phyloP scores from a whole-genome alignment of 2,888 invertebrate species.

The Tipula helvola region DNA sequence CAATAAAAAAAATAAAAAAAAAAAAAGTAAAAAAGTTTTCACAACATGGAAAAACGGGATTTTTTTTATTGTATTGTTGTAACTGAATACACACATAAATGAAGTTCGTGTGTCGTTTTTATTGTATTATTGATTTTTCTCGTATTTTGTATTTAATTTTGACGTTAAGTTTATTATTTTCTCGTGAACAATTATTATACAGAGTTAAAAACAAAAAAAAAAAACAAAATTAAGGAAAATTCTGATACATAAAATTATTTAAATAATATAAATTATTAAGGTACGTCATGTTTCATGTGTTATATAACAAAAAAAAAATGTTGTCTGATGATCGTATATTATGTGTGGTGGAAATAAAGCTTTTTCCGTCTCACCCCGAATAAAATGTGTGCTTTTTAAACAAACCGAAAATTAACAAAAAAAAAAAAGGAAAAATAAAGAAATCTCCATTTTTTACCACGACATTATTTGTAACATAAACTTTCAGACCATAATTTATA shows the following conservation, averaged over 20 bases:
- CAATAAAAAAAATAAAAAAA: not conserved
- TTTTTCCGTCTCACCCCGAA: not conserved
- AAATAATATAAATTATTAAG: not conserved
- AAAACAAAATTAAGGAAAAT: not conserved
- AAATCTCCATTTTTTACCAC: not conserved
- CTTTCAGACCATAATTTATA: not conserved
- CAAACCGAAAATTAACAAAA: not conserved
- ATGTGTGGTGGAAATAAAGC: not conserved
- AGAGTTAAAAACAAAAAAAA: not conserved
- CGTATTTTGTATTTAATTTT: not conserved
- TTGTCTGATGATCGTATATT: not conserved
- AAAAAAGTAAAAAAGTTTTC: not conserved
- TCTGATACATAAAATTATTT: not conserved
- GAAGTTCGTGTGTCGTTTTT: not conserved
- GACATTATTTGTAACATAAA: not conserved
- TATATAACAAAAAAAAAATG: not conserved
- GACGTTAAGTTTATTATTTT: not conserved
- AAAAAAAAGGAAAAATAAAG: not conserved
- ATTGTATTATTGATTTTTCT: not conserved
- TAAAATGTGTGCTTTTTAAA: not conserved
- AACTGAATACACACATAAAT: not conserved
- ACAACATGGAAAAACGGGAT: not conserved
- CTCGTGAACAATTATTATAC: not conserved
- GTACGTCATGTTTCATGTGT: not conserved
- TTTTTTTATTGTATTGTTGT: too few relatives aligned